Percentiles rank a stretch among this genome's conserved stretches.
Conservation (phyloP, 1,140 invertebrate species). For the Eupeodes corollae region DNA sequence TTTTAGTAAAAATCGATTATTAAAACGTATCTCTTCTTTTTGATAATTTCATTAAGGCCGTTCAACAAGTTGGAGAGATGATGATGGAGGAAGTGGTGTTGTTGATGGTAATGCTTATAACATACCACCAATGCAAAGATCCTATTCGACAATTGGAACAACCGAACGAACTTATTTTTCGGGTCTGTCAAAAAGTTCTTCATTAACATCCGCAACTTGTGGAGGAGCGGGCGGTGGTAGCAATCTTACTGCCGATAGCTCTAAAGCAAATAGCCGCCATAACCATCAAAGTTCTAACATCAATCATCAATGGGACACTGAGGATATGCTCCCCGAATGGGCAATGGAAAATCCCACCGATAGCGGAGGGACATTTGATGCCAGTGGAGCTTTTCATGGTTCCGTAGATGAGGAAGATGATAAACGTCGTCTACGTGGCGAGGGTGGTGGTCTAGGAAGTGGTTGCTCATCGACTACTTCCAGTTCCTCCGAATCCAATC, state of each 20-base stretch:
- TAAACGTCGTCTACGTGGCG: no score
- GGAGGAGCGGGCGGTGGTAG: slow-evolving; percentile 6
- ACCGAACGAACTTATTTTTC: background rate
- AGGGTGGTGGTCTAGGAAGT: no score
- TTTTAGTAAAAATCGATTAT: background rate
- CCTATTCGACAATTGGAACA: slow-evolving; percentile 20
- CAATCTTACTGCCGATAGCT: slow-evolving; percentile 4
- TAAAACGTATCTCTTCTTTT: background rate
- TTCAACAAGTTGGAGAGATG: slow-evolving; percentile 54
- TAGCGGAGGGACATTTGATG: slow-evolving; percentile 74
- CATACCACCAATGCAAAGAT: slow-evolving; percentile 15
- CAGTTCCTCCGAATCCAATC: no score
- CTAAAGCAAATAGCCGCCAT: slow-evolving; percentile 1
- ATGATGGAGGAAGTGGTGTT: slow-evolving; percentile 29
- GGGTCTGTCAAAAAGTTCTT: slow-evolving; percentile 12
- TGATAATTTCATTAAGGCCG: slow-evolving; percentile 24
- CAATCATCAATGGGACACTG: slow-evolving; percentile 24
- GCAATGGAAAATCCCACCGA: slow-evolving; percentile 63
- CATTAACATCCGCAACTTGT: slow-evolving; percentile 19
- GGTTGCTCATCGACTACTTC: no score
- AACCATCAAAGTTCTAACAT: background rate
- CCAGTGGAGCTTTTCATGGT: slow-evolving; percentile 70
- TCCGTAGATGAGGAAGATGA: slow-evolving; percentile 47
- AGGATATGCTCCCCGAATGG: slow-evolving; percentile 63
- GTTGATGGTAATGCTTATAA: slow-evolving; percentile 17